Base-by-base conservation (phyloP, 2,888 invertebrate genomes). In the Sthenelais limicola region DNA sequence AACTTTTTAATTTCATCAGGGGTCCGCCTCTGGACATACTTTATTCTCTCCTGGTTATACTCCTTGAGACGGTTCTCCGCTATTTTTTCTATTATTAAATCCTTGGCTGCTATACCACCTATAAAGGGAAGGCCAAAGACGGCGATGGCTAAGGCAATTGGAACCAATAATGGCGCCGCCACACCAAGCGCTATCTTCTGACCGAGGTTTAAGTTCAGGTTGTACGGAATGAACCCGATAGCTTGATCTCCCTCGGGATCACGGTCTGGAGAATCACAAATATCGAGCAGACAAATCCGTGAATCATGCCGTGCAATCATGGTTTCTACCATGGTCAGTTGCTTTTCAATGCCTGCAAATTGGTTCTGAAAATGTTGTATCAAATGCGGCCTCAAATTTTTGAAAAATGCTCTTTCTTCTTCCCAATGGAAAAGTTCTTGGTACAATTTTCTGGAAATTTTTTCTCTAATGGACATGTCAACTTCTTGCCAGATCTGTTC, bases 281-380 rank as follows among this genome's bases (percentile, higher is more conserved):
- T 66, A 35, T 66, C 67, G 0, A 74, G 47, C 70, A 70, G 56
- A 30, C 70, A 70, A 32, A 70, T 32, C 18, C 68, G 51, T 0
- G 74, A 74, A 49, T 75, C 73, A 68, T 73, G 71, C n/a, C 71
- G 56, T 24, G 72, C 72, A 70, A 81, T 74, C 48, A 76, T 74
- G 24, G 79, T 76, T 68, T 81, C 80, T 35, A 77, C 78, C 33
- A 72, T 43, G 68, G 73, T 77, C 24, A 82, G 74, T 52, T 80
- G 77, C 15, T 73, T 75, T 24, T 79, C 75, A 74, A 81, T 80
- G 32, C 79, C 78, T 9, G 79, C 79, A 70, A 82, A 82, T 54
- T 80, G 75, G 21, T 72, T 58, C 47, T 76, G 77, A 32, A 81
- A 77, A 28, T 74, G 71, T 18, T 76, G 47, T 7, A 76, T 72